Conservation (phyloP, 1,140 invertebrate species). For the Rhagoletis zephyria region DNA sequence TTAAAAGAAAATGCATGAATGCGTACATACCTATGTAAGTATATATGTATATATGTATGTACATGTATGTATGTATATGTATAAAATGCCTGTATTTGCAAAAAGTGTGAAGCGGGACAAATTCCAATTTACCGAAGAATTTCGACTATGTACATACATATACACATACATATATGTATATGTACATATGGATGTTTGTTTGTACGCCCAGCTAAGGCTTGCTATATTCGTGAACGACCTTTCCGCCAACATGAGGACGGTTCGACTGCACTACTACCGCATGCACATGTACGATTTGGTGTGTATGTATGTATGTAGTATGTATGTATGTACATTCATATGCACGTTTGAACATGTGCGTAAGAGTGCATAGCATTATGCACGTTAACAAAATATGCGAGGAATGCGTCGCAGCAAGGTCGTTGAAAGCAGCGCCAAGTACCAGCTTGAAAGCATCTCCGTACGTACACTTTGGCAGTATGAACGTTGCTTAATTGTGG, state of each 20-base stretch:
- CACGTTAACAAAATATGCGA: slow-evolving; percentile 62
- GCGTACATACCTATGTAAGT: too few relatives aligned
- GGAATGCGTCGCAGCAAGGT: slow-evolving; percentile 65
- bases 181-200: neutral
- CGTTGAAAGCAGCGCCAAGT: slow-evolving; percentile 57
- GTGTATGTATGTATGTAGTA: neutral
- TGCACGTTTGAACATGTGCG: neutral
- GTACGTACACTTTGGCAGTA: neutral
- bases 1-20: too few relatives aligned
- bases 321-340: neutral
- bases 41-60: too few relatives aligned
- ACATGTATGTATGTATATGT: too few relatives aligned
- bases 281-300: too few relatives aligned
- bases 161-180: too few relatives aligned
- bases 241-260: neutral
- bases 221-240: neutral
- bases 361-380: slow-evolving; percentile 17
- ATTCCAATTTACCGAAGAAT: slow-evolving; percentile 36
- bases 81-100: neutral
- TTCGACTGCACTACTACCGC: neutral
- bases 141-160: neutral
- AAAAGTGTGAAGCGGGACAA: slow-evolving; percentile 63
- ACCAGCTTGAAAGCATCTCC: slow-evolving; percentile 27
- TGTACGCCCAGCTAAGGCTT: neutral
- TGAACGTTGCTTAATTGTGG: neutral